These are phyloP conservation scores for Clunio marinus DNA, from an alignment of 2,888 invertebrate genomes.

Conservation along the genomic window DNA sequence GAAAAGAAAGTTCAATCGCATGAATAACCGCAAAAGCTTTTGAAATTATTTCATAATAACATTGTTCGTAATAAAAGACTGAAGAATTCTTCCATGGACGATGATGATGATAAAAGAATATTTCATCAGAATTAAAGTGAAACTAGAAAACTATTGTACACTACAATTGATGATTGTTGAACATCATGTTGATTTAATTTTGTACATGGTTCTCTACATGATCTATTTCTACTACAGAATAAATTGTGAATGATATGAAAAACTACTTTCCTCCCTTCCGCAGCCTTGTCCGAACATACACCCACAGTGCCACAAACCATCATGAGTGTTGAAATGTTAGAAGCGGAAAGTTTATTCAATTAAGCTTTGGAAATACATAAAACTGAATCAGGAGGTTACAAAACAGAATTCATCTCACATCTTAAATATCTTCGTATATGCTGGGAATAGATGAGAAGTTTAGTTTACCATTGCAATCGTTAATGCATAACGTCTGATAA, in stretches of 20 bases:
- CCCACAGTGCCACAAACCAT: constrained; percentile 9
- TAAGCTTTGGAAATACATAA: constrained; percentile 31
- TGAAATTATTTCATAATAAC: too few species aligned
- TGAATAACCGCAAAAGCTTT: too few species aligned
- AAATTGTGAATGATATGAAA: not conserved
- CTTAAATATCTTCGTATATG: not conserved
- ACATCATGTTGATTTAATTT: constrained; percentile 14
- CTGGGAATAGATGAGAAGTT: too few species aligned
- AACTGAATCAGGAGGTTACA: not conserved
- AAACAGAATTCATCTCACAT: not conserved
- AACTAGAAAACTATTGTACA: too few species aligned
- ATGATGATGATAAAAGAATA: too few species aligned
- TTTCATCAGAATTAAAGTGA: too few species aligned
- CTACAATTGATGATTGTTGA: not conserved
- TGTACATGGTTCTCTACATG: not conserved
- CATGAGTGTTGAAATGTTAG: constrained; percentile 30
- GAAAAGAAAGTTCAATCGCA: too few species aligned
- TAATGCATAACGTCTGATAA: too few species aligned
- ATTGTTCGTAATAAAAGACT: too few species aligned
- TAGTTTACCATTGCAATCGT: not conserved
- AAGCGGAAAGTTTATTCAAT: constrained; percentile 33
- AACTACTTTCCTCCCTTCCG: not conserved
- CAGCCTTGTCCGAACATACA: not conserved
- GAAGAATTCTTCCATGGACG: too few species aligned
- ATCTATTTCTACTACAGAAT: not conserved